phyloP scores from a whole-genome alignment of 64 coral and sea anemone genomes.

The Pocillopora damicornis region DNA sequence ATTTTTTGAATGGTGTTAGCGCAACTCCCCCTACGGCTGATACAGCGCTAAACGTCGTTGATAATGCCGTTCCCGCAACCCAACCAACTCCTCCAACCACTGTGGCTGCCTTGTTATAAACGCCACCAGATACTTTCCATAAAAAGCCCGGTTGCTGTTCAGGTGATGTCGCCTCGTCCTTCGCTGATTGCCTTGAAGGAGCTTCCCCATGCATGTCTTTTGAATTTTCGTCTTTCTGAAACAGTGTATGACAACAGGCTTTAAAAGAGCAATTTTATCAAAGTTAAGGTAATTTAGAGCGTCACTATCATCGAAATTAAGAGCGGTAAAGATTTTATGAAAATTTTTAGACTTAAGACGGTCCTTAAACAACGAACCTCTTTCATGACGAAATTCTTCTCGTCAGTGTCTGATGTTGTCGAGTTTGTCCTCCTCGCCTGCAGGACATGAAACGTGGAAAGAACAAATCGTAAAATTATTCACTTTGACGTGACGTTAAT shows the following conservation, averaged over 20 bases:
- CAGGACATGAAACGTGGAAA: background rate
- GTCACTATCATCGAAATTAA: background rate
- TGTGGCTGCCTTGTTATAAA: slow-evolving; percentile 80
- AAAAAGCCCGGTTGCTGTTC: slow-evolving; percentile 65
- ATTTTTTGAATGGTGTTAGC: slow-evolving; percentile 76
- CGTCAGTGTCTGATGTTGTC: background rate
- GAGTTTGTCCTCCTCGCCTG: slow-evolving; percentile 9
- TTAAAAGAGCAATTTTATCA: background rate
- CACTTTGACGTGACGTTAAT: background rate
- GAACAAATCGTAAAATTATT: background rate
- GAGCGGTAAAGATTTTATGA: background rate
- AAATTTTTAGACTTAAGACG: background rate
- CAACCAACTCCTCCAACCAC: slow-evolving; percentile 89
- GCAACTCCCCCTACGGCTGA: slow-evolving; percentile 82
- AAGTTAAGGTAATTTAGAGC: background rate
- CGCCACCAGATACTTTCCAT: slow-evolving; percentile 82
- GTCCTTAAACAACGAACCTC: slow-evolving; percentile 26
- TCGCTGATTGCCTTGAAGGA: too few species aligned
- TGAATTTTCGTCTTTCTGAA: slow-evolving; percentile 25
- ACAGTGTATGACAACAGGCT: background rate
- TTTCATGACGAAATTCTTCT: slow-evolving; percentile 20
- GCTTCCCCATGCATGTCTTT: slow-evolving; percentile 14
- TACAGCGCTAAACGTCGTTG: slow-evolving; percentile 69
- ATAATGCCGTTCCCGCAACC: slow-evolving; percentile 81
- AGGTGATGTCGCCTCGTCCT: background rate